Evolutionary conservation across 2,113 vertebrate species (phyloP).

Genomic region (Mandrillus leucophaeus): DNA sequence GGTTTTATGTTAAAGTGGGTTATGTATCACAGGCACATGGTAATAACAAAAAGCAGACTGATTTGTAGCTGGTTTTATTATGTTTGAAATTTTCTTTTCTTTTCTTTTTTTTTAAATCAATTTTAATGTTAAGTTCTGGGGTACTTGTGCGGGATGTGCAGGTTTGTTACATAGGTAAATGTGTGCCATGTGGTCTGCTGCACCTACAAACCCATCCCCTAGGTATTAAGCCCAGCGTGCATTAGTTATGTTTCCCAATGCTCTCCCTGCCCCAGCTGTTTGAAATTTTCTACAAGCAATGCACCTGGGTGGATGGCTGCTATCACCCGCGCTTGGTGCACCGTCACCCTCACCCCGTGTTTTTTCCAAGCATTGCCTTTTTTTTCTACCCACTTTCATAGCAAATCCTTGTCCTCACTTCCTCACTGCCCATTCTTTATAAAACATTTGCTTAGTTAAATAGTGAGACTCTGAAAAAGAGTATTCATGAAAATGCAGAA

Average conservation of each 20-base stretch:
- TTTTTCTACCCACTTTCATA: fast-evolving
- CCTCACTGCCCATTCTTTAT: not conserved
- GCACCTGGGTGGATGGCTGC: not conserved
- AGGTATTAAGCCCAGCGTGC: too few species aligned
- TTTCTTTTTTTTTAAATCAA: too few species aligned
- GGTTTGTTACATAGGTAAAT: too few species aligned
- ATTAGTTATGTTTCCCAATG: too few species aligned
- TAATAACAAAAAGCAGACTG: not conserved
- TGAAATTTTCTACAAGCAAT: not conserved
- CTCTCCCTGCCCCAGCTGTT: too few species aligned
- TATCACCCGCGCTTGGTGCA: fast-evolving
- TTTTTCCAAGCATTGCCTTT: not conserved
- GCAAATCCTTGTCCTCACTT: not conserved
- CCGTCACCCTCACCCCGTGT: fast-evolving
- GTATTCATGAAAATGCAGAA: not conserved
- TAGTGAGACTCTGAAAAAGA: not conserved
- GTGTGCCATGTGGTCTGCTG: too few species aligned
- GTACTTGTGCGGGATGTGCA: too few species aligned
- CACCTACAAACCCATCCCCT: too few species aligned
- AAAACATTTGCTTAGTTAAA: not conserved
- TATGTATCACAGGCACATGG: not conserved
- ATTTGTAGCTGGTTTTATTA: not conserved
- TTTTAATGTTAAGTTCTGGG: too few species aligned
- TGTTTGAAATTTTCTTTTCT: not conserved
- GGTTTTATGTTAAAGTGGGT: too few species aligned